Evolutionary conservation across 1,140 invertebrate genomes (phyloP).

Genomic region (Orius insidiosus): DNA sequence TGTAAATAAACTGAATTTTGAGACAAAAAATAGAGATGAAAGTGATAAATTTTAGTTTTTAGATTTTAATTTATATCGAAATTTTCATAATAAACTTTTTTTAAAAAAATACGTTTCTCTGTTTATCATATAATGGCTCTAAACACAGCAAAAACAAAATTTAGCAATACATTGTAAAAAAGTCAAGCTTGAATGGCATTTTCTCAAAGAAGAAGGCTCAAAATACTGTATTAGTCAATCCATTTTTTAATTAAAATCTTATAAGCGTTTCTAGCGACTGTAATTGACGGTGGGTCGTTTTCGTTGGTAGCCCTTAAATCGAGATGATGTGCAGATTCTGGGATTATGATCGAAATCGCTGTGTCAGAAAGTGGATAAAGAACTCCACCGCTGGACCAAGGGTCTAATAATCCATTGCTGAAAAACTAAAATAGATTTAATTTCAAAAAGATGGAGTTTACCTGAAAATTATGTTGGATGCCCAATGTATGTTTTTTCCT

Average conservation of each 20-base stretch:
- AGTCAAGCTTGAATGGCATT: no score
- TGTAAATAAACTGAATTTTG: no score
- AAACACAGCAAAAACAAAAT: no score
- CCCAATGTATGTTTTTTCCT: constrained; percentile 45
- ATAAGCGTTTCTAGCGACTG: constrained; percentile 46
- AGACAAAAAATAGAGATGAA: no score
- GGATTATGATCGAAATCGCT: constrained; percentile 61
- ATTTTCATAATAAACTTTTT: no score
- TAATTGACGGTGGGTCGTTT: constrained; percentile 54
- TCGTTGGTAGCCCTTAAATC: constrained; percentile 59
- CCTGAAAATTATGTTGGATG: constrained; percentile 74
- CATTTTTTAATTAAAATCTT: constrained; percentile 46
- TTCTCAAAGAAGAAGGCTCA: no score
- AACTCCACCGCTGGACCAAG: constrained; percentile 83
- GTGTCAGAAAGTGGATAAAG: constrained; percentile 45
- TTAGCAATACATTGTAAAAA: no score
- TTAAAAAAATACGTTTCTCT: no score
- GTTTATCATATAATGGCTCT: no score
- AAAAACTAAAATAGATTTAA: constrained; percentile 17
- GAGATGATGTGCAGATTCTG: constrained; percentile 82
- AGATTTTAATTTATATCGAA: no score
- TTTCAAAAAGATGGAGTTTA: constrained; percentile 21
- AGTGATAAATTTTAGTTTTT: no score
- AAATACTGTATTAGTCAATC: no score
- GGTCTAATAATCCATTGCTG: constrained; percentile 81